Evolutionary conservation across 2,888 invertebrate species (phyloP).

Genomic region (Agonopterix arenella): DNA sequence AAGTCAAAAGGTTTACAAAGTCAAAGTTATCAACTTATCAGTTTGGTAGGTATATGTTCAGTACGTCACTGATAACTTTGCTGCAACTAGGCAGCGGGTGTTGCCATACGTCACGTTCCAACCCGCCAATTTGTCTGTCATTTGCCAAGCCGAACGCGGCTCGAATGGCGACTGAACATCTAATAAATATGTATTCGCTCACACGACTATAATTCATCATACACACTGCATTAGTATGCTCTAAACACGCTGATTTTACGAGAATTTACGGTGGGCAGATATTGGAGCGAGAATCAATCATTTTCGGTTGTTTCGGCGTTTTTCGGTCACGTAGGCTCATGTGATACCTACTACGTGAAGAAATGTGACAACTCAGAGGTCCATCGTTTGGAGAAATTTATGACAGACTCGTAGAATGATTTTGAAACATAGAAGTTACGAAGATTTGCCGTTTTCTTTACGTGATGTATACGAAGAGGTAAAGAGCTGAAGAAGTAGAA

Average conservation of each 20-base stretch:
- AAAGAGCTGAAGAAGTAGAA: too few species aligned
- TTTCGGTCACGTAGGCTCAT: too few species aligned
- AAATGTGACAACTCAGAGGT: too few species aligned
- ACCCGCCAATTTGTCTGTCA: constrained; percentile 59
- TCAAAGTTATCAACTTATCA: not conserved
- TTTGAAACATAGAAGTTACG: too few species aligned
- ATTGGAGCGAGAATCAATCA: not conserved
- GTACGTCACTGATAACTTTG: not conserved
- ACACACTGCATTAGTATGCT: constrained; percentile 19
- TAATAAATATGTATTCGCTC: constrained; percentile 20
- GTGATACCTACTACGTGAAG: too few species aligned
- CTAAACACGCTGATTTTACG: constrained; percentile 11
- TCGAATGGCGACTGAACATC: constrained; percentile 34
- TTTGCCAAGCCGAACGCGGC: constrained; percentile 57
- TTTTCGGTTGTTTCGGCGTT: too few species aligned
- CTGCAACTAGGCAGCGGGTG: not conserved
- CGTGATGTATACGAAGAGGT: too few species aligned
- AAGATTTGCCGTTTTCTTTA: too few species aligned
- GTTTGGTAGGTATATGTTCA: not conserved
- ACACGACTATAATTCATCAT: constrained; percentile 23
- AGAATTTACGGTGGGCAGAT: not conserved
- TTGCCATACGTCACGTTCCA: constrained; percentile 51
- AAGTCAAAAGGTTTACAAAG: not conserved
- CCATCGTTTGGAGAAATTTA: too few species aligned
- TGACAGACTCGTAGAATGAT: too few species aligned